Evolutionary conservation across 2,888 invertebrate species (phyloP), one percentile per base, ranked within the genome.

Genomic region (Microchrysa polita): DNA sequence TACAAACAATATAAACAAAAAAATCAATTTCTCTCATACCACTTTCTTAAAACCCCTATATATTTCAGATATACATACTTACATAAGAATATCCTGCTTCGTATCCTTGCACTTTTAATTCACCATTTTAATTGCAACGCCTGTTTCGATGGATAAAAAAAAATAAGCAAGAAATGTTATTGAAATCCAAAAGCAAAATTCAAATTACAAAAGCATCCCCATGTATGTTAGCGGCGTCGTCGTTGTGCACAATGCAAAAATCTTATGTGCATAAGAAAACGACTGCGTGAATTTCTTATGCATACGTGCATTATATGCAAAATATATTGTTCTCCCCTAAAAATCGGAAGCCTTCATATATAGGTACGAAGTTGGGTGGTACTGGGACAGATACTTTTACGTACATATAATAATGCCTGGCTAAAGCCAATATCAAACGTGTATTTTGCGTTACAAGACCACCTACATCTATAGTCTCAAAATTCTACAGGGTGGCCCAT

Each of bases 231-330:
- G n/a, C n/a, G 14, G 52, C 52, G 52, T 52, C 4, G n/a, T n/a
- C 55, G 20, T 20, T 1, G 55, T 20, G 59, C 5, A 23, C 23
- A 23, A 59, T 22, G 59, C 22, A 22, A 27, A 5, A 44, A 44
- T 65, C 65, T 65, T 65, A 65, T 20, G 20, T 42, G 44, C 22
- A 65, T 65, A 65, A 65, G 65, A 65, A 65, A 65, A 65, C 20
- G 65, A 42, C 44, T 20, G 14, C n/a, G n/a, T 63, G 42, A 63
- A 14, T 48, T 59, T 59, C 23, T 59, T 59, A 23, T n/a, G n/a
- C 23, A 22, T 14, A 48, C 48, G 16, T 48, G 16, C 16, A n/a
- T 48, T n/a, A 12, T n/a, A 48, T 55, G 20, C 55, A 55, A 4
- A 10, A 23, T n/a, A 23, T 59, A 23, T 59, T 34, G 27, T 34